phyloP scores from a whole-genome alignment of 2,888 invertebrate species.

The Epinotia demarniana region DNA sequence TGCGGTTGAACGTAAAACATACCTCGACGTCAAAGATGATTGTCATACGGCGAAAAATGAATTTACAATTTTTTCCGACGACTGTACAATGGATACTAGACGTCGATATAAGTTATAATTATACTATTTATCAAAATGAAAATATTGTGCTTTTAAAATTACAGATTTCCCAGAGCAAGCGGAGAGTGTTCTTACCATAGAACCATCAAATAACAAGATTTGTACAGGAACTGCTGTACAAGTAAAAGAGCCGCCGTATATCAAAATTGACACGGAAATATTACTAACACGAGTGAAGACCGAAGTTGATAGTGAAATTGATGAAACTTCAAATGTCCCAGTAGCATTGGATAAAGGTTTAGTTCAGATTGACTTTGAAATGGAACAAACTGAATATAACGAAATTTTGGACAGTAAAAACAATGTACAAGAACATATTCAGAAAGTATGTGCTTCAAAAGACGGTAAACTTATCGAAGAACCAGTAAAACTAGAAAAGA shows the following conservation, averaged over 20 bases:
- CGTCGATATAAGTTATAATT: background rate
- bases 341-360: background rate
- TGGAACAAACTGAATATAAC: slow-evolving; percentile 4
- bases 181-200: background rate
- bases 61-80: no score
- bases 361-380: background rate
- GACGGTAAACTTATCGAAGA: background rate
- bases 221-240: slow-evolving; percentile 16
- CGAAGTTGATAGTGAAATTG: background rate
- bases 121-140: background rate
- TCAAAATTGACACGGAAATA: slow-evolving; percentile 1
- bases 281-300: background rate
- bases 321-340: background rate
- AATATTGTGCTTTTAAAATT: background rate
- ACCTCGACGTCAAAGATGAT: no score
- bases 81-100: no score
- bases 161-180: background rate
- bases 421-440: background rate
- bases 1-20: no score
- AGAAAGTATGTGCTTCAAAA: background rate
- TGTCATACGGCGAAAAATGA: no score
- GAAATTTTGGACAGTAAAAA: background rate
- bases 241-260: slow-evolving; percentile 5
- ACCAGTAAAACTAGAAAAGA: background rate
- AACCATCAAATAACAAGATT: background rate